A percentile compares a stretch with the other conserved stretches of the same genome.
Conservation (phyloP, 2,888 invertebrate species). For the Cyclophora albipunctata region DNA sequence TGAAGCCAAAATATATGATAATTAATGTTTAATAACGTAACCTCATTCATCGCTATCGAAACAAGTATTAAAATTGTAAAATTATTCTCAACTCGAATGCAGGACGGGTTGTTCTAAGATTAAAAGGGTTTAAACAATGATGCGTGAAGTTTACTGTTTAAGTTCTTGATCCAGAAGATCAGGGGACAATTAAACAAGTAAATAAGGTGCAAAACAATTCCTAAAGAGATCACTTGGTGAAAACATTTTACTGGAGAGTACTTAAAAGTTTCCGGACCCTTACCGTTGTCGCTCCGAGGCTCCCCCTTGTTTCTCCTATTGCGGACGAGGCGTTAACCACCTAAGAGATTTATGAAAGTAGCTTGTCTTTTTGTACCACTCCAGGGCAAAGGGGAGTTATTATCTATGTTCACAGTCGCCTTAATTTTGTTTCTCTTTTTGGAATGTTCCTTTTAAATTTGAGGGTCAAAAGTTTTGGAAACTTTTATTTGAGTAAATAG, state of each 20-base stretch:
- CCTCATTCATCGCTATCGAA: too few relatives aligned
- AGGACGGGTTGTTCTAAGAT: too few relatives aligned
- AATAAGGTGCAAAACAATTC: conserved; percentile 44
- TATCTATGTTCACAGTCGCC: conserved; percentile 47
- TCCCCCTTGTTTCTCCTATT: conserved; percentile 52
- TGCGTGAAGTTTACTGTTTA: conserved; percentile 1
- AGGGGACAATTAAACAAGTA: conserved; percentile 43
- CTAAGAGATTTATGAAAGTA: conserved; percentile 58
- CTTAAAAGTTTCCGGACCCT: conserved; percentile 52
- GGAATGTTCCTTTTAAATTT: conserved; percentile 40
- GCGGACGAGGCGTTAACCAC: conserved; percentile 60
- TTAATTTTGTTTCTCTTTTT: conserved; percentile 46
- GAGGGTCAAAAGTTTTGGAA: conserved; percentile 24
- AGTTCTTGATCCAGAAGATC: conserved; percentile 8
- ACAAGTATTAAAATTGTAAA: too few relatives aligned
- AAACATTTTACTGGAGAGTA: conserved; percentile 55
- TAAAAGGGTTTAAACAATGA: too few relatives aligned
- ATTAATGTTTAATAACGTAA: too few relatives aligned
- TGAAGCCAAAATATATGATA: too few relatives aligned
- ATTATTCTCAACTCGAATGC: too few relatives aligned
- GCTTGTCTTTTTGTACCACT: conserved; percentile 55
- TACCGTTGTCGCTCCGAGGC: conserved; percentile 45
- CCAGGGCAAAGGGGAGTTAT: conserved; percentile 47
- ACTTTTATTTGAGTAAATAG: conserved; percentile 35
- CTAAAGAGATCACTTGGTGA: conserved; percentile 49